phyloP scores from a whole-genome alignment of 2,888 invertebrate species.

The Druceiella hillmani region DNA sequence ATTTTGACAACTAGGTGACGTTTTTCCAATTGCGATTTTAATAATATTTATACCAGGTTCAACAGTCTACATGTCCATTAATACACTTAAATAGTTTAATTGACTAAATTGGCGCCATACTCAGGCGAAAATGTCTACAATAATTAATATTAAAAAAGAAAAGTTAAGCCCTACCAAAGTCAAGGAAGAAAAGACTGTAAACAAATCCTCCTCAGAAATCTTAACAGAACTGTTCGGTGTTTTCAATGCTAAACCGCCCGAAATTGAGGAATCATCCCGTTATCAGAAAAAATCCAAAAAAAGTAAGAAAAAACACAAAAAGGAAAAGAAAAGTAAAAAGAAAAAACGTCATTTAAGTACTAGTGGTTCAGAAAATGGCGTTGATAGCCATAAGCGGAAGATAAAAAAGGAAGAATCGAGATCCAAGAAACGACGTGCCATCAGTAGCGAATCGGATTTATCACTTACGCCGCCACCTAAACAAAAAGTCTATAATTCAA shows the following conservation, averaged over 20 bases:
- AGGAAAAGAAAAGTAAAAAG: slow-evolving; percentile 40
- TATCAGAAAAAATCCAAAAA: slow-evolving; percentile 48
- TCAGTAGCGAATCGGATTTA: slow-evolving; percentile 23
- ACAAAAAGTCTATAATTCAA: neutral
- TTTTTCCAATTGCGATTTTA: too few species aligned
- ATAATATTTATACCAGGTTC: too few species aligned
- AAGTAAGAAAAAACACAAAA: slow-evolving; percentile 58
- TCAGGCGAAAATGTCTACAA: too few species aligned
- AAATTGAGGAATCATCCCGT: slow-evolving; percentile 39
- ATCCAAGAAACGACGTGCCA: slow-evolving; percentile 33
- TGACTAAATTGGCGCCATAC: slow-evolving; percentile 45
- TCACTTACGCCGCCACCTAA: slow-evolving; percentile 26
- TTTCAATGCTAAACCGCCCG: slow-evolving; percentile 68
- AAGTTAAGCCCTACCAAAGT: slow-evolving; percentile 43
- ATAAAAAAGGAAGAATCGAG: slow-evolving; percentile 54
- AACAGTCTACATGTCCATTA: too few species aligned
- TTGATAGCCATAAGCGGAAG: slow-evolving; percentile 47
- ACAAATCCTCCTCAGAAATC: slow-evolving; percentile 73
- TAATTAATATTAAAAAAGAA: slow-evolving; percentile 45
- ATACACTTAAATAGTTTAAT: slow-evolving; percentile 44
- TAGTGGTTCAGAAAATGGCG: slow-evolving; percentile 38
- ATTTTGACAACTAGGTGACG: too few species aligned
- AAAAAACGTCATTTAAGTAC: slow-evolving; percentile 44
- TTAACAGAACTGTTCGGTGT: slow-evolving; percentile 76
- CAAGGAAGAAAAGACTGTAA: slow-evolving; percentile 35